Conservation (phyloP, 2,113 vertebrate genomes). For the Neolamprologus devosi region DNA sequence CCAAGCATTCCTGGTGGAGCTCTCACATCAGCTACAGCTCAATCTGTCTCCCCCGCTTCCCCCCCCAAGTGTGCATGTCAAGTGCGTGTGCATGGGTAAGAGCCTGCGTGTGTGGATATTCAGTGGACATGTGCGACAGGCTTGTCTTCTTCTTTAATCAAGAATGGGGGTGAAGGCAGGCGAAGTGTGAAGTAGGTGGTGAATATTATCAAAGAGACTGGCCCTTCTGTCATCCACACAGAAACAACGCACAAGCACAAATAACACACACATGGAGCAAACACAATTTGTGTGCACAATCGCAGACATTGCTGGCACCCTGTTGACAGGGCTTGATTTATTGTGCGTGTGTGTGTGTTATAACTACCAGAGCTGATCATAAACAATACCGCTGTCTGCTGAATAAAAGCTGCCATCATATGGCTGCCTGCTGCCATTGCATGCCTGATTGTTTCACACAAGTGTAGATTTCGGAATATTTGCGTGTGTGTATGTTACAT, state of each 20-base stretch:
- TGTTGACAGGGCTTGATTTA: neutral
- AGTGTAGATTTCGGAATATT: neutral
- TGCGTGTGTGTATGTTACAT: neutral
- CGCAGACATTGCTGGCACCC: neutral
- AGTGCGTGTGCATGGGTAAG: neutral
- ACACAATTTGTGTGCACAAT: neutral
- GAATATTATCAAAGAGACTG: conserved; percentile 47
- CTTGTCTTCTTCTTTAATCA: conserved; percentile 54
- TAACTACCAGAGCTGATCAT: neutral
- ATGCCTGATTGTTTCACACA: rapidly evolving
- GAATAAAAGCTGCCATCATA: conserved; percentile 22
- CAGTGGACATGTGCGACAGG: neutral
- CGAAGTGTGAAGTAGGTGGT: conserved; percentile 10
- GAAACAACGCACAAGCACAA: neutral
- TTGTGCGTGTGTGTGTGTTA: neutral
- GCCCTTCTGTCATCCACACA: neutral
- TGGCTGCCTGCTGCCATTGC: neutral
- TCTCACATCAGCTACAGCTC: conserved; percentile 19
- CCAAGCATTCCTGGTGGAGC: neutral
- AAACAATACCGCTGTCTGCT: neutral
- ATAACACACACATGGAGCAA: neutral
- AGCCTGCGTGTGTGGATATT: neutral
- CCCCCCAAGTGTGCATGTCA: neutral
- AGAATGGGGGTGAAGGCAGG: conserved; percentile 10
- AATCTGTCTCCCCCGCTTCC: neutral